Evolutionary conservation across 2,113 vertebrate genomes (phyloP), one percentile per base, ranked within the genome.

Genomic region (Pithys albifrons): DNA sequence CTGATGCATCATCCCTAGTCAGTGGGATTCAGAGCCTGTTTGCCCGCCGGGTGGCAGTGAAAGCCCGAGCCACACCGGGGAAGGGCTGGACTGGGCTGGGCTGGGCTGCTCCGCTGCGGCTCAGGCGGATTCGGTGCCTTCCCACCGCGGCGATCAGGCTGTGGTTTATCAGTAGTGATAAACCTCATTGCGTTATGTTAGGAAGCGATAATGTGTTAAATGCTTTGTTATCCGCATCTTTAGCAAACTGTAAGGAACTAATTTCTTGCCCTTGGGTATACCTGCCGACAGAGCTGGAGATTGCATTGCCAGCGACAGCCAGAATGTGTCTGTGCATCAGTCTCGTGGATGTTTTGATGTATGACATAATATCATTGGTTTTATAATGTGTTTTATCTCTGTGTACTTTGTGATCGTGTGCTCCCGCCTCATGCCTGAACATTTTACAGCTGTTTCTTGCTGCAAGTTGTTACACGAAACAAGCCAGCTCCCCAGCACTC

Each of bases 1-100:
- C 8, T 2, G 46, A 5, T 1, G 39, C 14, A 0, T 0, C 29
- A 0, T 5, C 17, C 2, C 4, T 2, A 1, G 9, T 0, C 27
- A 6, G 35, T 45, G 0, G 25, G 12, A 5, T 2, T 2, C 45
- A 1, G 51, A 18, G 20, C 31, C 20, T 5, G 9, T 25, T 6
- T 14, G 69, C 29, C 96, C 96, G 57, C 80, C 24, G 74, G 96
- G 89, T 71, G 96, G 96, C 96, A 88, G 66, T 88, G 82, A 4
- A 25, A 86, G 91, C 64, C 88, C 83, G 57, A 4, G 49, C 23
- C 18, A 79, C 19, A 0, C 1, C 8, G 16, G 35, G 57, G 35
- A 13, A 14, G 31, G 19, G 31, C 7, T 6, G 15, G 2, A 7
- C 27, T 51, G 14, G 5, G 12, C 39, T 15, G 41, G 41, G 41